Percentiles rank a stretch among this genome's conserved stretches.
Evolutionary conservation across 2,888 invertebrate species (phyloP).

Genomic region (Rugalucina vietnamica): DNA sequence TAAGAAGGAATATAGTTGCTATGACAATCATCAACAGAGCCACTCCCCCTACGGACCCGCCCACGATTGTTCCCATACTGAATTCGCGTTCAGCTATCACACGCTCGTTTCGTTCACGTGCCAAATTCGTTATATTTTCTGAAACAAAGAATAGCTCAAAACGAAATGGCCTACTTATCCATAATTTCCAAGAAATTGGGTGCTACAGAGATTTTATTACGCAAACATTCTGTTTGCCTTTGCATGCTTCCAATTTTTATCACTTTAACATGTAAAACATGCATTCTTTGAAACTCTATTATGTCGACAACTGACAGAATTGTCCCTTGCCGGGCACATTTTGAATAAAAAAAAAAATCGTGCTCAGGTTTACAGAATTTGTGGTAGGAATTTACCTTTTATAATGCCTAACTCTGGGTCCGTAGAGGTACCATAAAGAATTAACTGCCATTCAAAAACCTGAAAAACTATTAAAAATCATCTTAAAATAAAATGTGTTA

Average conservation of each 20-base stretch:
- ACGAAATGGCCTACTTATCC: too few species aligned
- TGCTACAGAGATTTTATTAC: too few species aligned
- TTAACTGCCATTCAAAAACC: neutral
- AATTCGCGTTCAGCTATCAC: neutral
- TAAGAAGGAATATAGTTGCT: neutral
- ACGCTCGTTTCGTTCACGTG: neutral
- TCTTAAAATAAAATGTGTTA: too few species aligned
- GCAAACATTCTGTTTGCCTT: too few species aligned
- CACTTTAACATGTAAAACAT: too few species aligned
- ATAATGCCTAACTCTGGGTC: neutral
- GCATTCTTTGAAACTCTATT: too few species aligned
- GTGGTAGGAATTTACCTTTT: neutral
- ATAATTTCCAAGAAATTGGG: too few species aligned
- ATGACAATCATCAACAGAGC: slow-evolving; percentile 22
- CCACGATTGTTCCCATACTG: slow-evolving; percentile 26
- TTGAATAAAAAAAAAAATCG: neutral
- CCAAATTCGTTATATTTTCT: too few species aligned
- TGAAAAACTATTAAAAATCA: neutral
- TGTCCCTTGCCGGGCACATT: too few species aligned
- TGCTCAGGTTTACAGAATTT: neutral
- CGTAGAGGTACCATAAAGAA: neutral
- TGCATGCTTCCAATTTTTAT: too few species aligned
- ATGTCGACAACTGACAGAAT: neutral
- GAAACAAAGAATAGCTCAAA: too few species aligned
- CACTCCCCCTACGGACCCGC: slow-evolving; percentile 47